Conservation (phyloP, 2,113 vertebrate genomes). For the Mesitornis unicolor region DNA sequence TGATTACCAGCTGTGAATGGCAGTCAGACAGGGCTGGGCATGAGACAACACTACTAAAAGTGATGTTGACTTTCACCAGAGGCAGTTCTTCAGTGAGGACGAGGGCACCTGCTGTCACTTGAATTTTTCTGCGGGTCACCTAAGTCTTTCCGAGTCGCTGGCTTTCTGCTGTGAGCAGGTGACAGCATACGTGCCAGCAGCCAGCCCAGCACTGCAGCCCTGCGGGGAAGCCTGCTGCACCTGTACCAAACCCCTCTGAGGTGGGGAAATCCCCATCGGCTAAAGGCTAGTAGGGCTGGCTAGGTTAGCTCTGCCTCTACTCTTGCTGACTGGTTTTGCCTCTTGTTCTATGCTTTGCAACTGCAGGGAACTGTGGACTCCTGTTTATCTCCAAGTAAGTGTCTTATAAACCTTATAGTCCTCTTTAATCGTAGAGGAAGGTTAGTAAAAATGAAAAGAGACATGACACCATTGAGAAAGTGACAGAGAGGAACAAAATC, state of each 20-base stretch:
- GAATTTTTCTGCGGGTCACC: neutral
- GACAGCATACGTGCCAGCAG: neutral
- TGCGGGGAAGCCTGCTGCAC: neutral
- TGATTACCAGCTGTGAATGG: fast-evolving
- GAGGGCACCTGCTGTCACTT: neutral
- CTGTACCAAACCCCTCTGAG: fast-evolving
- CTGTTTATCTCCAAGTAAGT: neutral
- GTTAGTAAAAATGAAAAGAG: neutral
- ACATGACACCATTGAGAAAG: neutral
- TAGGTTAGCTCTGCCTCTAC: fast-evolving
- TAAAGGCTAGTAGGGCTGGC: neutral
- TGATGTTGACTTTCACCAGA: fast-evolving
- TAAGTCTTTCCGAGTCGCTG: neutral
- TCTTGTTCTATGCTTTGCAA: neutral
- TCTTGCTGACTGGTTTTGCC: neutral
- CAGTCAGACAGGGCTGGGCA: neutral
- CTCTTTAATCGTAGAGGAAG: neutral
- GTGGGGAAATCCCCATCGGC: neutral
- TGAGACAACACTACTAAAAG: neutral
- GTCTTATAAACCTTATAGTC: neutral
- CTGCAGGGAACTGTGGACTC: neutral
- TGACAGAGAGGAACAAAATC: neutral
- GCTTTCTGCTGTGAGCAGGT: neutral
- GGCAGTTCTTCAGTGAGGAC: neutral
- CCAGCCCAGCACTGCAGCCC: fast-evolving